Evolutionary conservation across 2,113 vertebrate species (phyloP), one percentile per base, ranked within the genome.

Genomic region (Tinamus guttatus): DNA sequence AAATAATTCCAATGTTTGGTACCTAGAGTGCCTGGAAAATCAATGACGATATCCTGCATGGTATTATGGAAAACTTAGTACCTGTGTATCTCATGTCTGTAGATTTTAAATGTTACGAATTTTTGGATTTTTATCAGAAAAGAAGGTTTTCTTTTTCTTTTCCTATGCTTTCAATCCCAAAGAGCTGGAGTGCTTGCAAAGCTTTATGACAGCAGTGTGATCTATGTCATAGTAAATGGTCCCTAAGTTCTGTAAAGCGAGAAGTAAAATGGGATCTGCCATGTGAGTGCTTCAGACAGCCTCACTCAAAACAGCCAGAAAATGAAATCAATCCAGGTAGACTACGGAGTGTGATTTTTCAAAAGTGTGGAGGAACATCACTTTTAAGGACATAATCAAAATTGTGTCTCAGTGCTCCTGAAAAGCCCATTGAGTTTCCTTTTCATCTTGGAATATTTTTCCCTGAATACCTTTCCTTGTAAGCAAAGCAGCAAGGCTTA

Each of bases 351-450:
- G 13, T 52, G 27, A 52, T 54, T 90, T 81, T 67, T 27, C 54
- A 54, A 38, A 60, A 86, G 25, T 24, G 32, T 58, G 21, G 36
- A 69, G 7, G 12, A 63, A 12, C 15, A 28, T 78, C n/a, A 59
- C 5, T 77, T 74, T 8, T 54, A 54, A 65, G 18, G 21, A 49
- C 18, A 19, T 82, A 60, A 82, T 80, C 43, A 70, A 20, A 90
- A 85, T 77, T 56, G 9, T 76, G 36, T 49, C n/a, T 65, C 43
- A 85, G 62, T 21, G 45, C 27, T 84, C 87, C 13, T 1, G 2
- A 92, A 89, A 87, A 89, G 71, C 18, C 11, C 12, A 12, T n/a
- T 85, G 24, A 0, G 1, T 85, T 89, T 6, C 0, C 0, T 40
- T 93, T 96, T 85, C 62, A 27, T 64, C 5, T 10, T 27, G 38